A percentile compares a stretch with the other conserved stretches of the same genome.
phyloP scores from a whole-genome alignment of 1,140 invertebrate species.

The Brachionus koreanus region DNA sequence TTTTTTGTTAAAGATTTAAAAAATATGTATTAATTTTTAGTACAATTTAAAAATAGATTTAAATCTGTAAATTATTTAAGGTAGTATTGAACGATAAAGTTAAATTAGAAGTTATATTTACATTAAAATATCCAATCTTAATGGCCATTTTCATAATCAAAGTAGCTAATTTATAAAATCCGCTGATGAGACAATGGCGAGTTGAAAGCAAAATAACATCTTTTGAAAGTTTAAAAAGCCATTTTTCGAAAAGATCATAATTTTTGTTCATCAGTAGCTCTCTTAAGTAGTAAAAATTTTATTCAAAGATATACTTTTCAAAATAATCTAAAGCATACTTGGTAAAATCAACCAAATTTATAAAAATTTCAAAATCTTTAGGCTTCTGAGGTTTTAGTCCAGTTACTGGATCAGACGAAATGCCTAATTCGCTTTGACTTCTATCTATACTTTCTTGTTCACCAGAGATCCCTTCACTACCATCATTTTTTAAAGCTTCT shows the following conservation, averaged over 20 bases:
- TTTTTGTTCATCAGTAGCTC: constrained; percentile 62
- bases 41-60: no score
- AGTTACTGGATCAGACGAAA: constrained; percentile 57
- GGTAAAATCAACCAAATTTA: constrained; percentile 67
- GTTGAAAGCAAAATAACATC: constrained; percentile 61
- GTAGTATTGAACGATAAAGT: no score
- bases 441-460: not conserved
- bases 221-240: constrained; percentile 61
- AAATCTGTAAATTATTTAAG: no score
- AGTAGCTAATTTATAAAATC: constrained; percentile 58
- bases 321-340: constrained; percentile 47
- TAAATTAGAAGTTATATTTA: constrained; percentile 46
- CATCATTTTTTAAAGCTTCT: not conserved
- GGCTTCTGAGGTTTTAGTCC: constrained; percentile 61
- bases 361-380: constrained; percentile 67
- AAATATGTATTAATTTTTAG: no score
- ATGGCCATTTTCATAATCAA: constrained; percentile 55
- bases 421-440: not conserved
- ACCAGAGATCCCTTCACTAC: not conserved
- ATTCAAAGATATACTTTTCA: constrained; percentile 49
- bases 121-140: constrained; percentile 56
- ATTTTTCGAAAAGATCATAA: constrained; percentile 55
- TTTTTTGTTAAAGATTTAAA: no score
- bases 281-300: not conserved
- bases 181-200: constrained; percentile 48